A percentile compares a stretch with the other conserved stretches of the same genome.
Evolutionary conservation across 1,140 invertebrate genomes (phyloP).

Genomic region (Phthorimaea operculella): DNA sequence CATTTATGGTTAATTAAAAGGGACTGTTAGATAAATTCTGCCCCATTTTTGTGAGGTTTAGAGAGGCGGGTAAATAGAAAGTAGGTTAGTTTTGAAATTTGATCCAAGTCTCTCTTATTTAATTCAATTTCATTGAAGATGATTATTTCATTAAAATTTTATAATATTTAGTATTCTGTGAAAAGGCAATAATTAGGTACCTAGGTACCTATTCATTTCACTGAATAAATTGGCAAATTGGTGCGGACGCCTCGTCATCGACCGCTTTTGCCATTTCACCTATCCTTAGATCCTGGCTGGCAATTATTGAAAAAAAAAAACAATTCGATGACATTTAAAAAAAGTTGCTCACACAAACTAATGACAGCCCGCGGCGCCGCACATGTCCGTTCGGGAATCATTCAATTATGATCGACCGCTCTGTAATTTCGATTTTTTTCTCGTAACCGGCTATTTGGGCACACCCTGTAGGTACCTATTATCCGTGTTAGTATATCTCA

Average conservation of each 20-base stretch:
- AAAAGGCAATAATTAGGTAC: slow-evolving; percentile 26
- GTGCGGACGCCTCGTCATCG: neutral
- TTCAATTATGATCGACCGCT: slow-evolving; percentile 51
- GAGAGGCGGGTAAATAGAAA: neutral
- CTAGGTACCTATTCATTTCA: too few species aligned
- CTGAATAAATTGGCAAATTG: slow-evolving; percentile 12
- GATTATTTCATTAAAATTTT: too few species aligned
- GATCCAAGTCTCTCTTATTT: neutral
- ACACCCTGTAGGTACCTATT: slow-evolving; percentile 17
- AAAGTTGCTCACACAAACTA: slow-evolving; percentile 34
- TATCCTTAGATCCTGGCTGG: neutral
- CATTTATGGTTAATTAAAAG: neutral
- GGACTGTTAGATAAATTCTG: slow-evolving; percentile 1
- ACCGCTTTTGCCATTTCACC: neutral
- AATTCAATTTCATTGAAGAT: too few species aligned
- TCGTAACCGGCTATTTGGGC: slow-evolving; percentile 42
- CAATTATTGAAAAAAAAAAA: slow-evolving; percentile 5
- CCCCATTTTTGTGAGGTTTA: neutral
- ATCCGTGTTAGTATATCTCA: slow-evolving; percentile 3
- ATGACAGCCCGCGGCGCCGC: slow-evolving; percentile 32
- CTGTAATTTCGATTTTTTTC: slow-evolving; percentile 38
- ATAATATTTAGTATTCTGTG: too few species aligned
- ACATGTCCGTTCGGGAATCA: slow-evolving; percentile 21
- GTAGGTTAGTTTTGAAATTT: too few species aligned
- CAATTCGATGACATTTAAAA: slow-evolving; percentile 22